Evolutionary conservation across 2,113 vertebrate species (phyloP).

Genomic region (Pygoscelis adeliae): DNA sequence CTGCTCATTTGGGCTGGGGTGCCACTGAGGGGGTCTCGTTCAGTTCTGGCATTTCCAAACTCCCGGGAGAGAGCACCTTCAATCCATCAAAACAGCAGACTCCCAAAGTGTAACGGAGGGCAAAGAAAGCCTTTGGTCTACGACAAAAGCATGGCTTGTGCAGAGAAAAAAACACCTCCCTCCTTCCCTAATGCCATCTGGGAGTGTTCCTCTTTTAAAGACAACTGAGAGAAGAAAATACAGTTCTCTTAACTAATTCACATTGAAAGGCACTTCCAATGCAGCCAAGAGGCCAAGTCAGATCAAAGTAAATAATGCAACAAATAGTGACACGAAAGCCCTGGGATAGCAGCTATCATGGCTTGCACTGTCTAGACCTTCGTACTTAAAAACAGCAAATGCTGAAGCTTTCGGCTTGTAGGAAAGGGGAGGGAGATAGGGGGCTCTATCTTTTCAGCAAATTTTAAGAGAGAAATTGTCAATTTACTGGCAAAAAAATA

Average conservation of each 20-base stretch:
- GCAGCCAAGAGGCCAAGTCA: neutral
- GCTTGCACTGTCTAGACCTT: neutral
- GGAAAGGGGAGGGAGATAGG: neutral
- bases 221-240: neutral
- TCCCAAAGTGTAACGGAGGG: neutral
- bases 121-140: neutral
- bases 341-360: neutral
- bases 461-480: neutral
- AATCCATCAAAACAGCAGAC: neutral
- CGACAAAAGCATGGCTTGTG: neutral
- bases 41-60: neutral
- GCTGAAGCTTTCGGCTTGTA: neutral
- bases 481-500: neutral
- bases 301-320: conserved; percentile 34
- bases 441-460: neutral
- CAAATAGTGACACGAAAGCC: neutral
- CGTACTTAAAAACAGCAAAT: neutral
- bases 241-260: conserved; percentile 39
- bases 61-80: neutral
- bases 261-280: neutral
- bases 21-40: neutral
- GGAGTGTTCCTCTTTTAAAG: neutral
- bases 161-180: neutral
- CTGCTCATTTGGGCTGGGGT: neutral
- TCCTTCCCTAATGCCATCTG: neutral